These are phyloP conservation scores for human DNA, from an alignment of 2,113 vertebrate species.

Conservation along the genomic window DNA sequence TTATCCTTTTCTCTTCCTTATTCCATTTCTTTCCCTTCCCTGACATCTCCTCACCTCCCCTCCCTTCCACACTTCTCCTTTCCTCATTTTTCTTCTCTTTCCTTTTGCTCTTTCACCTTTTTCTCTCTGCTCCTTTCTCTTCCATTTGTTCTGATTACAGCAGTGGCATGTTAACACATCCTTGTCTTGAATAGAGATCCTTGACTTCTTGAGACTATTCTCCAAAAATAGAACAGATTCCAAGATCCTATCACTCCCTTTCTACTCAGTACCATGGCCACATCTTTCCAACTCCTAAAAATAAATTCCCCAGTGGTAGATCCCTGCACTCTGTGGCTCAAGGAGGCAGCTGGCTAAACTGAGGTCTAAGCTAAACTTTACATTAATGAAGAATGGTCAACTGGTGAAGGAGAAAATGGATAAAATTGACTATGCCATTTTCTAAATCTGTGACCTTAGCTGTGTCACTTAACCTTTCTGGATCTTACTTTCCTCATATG, in stretches of 20 bases:
- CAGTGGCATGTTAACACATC: background rate
- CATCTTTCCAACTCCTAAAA: background rate
- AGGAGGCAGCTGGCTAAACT: background rate
- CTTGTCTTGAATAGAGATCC: background rate
- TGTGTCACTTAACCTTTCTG: background rate
- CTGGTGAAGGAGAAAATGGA: background rate
- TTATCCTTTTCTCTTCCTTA: background rate
- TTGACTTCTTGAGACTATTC: background rate
- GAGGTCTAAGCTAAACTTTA: background rate
- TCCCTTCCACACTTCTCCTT: no score
- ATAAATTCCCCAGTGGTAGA: background rate
- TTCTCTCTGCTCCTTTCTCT: background rate
- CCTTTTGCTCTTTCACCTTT: background rate
- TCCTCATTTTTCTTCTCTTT: no score
- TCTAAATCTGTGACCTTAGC: background rate
- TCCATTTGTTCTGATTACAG: background rate
- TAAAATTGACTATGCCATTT: background rate
- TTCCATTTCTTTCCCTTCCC: no score
- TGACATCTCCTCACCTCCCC: no score
- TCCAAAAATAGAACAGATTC: background rate
- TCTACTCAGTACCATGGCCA: background rate
- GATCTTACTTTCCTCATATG: background rate
- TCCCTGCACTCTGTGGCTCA: background rate
- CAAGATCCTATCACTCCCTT: background rate
- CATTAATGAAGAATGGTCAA: background rate